Evolutionary conservation across 2,888 invertebrate species (phyloP), one percentile per base, ranked within the genome.

Genomic region (Chelonus formosanus): DNA sequence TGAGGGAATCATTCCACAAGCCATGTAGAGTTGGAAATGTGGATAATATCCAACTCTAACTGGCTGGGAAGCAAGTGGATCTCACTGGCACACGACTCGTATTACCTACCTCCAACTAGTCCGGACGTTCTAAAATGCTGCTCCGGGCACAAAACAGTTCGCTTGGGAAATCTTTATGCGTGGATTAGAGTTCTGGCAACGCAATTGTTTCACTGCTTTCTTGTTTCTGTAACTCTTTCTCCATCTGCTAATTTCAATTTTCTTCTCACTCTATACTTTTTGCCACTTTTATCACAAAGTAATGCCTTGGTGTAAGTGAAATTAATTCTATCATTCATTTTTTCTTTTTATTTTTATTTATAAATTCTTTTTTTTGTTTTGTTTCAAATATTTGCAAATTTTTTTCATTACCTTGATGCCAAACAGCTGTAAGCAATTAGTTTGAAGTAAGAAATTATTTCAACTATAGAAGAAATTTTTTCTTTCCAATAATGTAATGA

Each of bases 121-220:
- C 32, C 55, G 40, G 45, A 55, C 47, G 36, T 48, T 61, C 57
- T 34, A 47, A 54, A 61, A 55, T 61, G 61, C 50, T 45, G 62
- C 62, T 54, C 35, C 45, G 52, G 35, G 50, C 44, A 56, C 48
- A 45, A 56, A 65, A 70, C 67, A 55, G 57, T 66, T 67, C 65
- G 67, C 64, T 53, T 61, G 66, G 65, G 63, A 68, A 71, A 70
- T 65, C 55, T 68, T 70, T 67, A 65, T 57, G 45, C 62, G 47
- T 47, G 67, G 68, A 70, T 70, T 69, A 71, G 56, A 67, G 60
- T 56, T 56, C 50, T 45, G 34, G 45, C 52, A 56, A 44, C 45
- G 54, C 48, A 66, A 66, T 56, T 66, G 57, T 57, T 61, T 61
- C 48, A 50, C 60, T 48, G 53, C 53, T 48, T 60, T 60, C 60